These are phyloP conservation scores for Octopus sinensis DNA, from an alignment of 1,140 invertebrate genomes.

Conservation along the genomic window DNA sequence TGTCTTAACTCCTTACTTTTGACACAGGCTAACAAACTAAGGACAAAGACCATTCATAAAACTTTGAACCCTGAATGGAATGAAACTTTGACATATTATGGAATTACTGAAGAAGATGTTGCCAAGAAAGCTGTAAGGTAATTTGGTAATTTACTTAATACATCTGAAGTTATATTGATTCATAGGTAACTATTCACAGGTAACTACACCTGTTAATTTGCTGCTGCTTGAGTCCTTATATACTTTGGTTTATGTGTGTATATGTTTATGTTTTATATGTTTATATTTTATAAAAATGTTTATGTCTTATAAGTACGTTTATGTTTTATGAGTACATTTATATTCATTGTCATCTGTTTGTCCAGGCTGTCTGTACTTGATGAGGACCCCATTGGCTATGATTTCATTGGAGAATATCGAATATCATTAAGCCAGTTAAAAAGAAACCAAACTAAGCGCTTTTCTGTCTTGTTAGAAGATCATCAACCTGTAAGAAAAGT, in stretches of 20 bases:
- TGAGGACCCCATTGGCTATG: constrained; percentile 80
- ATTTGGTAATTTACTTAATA: constrained; percentile 13
- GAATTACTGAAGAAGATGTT: constrained; percentile 78
- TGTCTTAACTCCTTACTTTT: constrained; percentile 14
- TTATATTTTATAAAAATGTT: neutral
- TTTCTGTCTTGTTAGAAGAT: constrained; percentile 66
- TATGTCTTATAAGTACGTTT: neutral
- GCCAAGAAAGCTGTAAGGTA: constrained; percentile 69
- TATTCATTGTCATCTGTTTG: neutral
- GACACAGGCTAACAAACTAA: constrained; percentile 68
- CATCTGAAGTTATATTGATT: too few species aligned
- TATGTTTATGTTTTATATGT: neutral
- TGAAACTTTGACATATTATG: constrained; percentile 86
- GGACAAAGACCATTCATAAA: constrained; percentile 86
- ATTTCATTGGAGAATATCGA: constrained; percentile 77
- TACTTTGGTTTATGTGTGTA: neutral
- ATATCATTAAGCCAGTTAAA: constrained; percentile 67
- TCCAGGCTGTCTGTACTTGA: constrained; percentile 64
- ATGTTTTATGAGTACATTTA: neutral
- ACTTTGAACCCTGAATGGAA: constrained; percentile 91
- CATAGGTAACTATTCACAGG: too few species aligned
- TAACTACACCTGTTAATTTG: too few species aligned
- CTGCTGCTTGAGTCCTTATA: too few species aligned
- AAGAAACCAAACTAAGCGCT: constrained; percentile 66
- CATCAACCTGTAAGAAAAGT: constrained; percentile 57